Evolutionary conservation across 1,140 invertebrate species (phyloP).

Genomic region (Cardiocondyla obscurior): DNA sequence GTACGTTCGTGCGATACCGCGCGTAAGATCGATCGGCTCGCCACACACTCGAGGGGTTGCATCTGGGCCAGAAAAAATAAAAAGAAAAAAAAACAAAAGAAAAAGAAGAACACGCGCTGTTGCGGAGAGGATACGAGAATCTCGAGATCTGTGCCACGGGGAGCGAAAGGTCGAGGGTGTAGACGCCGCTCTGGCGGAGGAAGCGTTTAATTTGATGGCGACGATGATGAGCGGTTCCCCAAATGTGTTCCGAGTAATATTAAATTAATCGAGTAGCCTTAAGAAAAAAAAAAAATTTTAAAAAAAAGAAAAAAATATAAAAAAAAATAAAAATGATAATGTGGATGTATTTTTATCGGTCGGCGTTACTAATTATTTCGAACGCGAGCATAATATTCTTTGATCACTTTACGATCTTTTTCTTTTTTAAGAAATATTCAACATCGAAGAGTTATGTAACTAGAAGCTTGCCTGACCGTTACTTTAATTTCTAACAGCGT

Average conservation of each 20-base stretch:
- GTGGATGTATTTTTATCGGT: no score
- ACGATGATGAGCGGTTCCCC: conserved; percentile 16
- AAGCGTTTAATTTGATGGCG: conserved; percentile 43
- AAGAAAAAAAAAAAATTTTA: not conserved
- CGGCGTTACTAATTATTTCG: no score
- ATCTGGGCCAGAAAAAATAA: conserved; percentile 69
- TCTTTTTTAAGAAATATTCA: no score
- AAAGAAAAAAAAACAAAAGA: conserved; percentile 69
- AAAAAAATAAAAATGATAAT: no score
- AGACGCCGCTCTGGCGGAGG: conserved; percentile 18
- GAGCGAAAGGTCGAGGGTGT: conserved; percentile 10
- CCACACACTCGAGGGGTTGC: conserved; percentile 63
- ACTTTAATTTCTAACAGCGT: not conserved
- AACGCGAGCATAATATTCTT: no score
- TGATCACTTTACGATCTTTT: no score
- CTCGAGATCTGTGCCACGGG: not conserved
- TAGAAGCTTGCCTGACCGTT: not conserved
- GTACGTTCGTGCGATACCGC: conserved; percentile 7
- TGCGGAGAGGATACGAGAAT: not conserved
- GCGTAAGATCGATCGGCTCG: conserved; percentile 15
- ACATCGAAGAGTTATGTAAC: no score
- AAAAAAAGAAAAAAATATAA: no score
- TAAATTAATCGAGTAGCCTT: not conserved
- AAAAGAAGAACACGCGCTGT: conserved; percentile 68
- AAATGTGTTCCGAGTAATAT: not conserved